A percentile compares a stretch with the other conserved stretches of the same genome.
Conservation (phyloP, 2,113 vertebrate species). For the Gracilinanus agilis region DNA sequence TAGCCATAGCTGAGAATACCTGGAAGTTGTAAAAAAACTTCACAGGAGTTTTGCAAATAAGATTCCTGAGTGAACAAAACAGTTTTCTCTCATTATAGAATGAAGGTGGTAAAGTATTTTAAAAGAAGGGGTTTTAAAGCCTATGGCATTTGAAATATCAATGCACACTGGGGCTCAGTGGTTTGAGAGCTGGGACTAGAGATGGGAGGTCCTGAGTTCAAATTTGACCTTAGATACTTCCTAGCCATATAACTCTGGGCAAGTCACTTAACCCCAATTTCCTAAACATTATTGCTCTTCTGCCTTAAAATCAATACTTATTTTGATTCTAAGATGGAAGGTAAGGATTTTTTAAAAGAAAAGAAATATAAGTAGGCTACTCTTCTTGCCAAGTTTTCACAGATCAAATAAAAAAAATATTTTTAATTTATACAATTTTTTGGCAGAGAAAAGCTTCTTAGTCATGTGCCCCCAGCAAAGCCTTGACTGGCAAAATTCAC, state of each 20-base stretch:
- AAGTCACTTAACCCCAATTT: no score
- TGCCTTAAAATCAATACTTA: no score
- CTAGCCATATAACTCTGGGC: no score
- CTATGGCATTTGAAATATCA: background rate
- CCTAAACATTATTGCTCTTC: no score
- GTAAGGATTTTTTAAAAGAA: no score
- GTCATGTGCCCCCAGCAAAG: background rate
- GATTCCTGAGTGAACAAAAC: background rate
- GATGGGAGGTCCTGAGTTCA: no score
- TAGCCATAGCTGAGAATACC: background rate
- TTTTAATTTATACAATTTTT: background rate
- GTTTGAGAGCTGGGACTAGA: no score
- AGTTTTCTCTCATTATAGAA: background rate
- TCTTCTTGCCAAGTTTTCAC: background rate
- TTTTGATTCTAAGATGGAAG: no score
- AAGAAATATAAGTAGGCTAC: background rate
- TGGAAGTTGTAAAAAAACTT: background rate
- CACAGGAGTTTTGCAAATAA: background rate
- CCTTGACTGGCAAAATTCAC: background rate
- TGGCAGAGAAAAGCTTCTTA: background rate
- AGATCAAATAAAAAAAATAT: background rate
- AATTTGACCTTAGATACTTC: no score
- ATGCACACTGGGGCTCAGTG: no score
- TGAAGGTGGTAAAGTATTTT: background rate
- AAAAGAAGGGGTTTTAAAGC: background rate